These are phyloP conservation scores for Uria aalge DNA, from an alignment of 2,113 vertebrate genomes.

Conservation along the genomic window DNA sequence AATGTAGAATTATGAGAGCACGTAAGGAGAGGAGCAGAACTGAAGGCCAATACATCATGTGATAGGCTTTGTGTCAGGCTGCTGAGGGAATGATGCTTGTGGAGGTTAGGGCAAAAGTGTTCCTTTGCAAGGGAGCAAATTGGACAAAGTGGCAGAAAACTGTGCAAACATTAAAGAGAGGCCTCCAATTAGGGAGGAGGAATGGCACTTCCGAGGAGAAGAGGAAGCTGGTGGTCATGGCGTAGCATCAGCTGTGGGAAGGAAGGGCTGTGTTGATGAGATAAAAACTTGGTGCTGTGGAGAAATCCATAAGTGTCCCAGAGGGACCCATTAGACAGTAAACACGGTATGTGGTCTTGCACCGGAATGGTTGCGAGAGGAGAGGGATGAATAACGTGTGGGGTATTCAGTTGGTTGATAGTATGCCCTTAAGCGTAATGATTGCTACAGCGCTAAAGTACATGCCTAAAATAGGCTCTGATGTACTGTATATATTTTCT, in stretches of 20 bases:
- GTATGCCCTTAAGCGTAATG: background rate
- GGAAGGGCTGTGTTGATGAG: background rate
- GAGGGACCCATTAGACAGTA: slow-evolving; percentile 27
- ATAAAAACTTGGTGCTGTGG: background rate
- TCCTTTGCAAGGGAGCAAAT: background rate
- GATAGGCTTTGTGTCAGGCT: slow-evolving; percentile 51
- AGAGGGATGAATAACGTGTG: background rate
- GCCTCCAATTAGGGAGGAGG: background rate
- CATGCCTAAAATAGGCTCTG: background rate
- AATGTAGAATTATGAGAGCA: slow-evolving; percentile 53
- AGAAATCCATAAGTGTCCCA: background rate
- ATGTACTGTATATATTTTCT: background rate
- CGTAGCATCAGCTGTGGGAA: background rate
- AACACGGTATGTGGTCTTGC: background rate
- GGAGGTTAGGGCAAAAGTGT: background rate
- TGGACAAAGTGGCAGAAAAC: background rate
- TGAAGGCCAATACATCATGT: slow-evolving; percentile 13
- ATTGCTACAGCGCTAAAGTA: background rate
- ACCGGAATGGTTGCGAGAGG: background rate
- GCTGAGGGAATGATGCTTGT: background rate
- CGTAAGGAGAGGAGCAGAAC: background rate
- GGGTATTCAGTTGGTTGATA: background rate
- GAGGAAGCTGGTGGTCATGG: background rate
- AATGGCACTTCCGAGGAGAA: background rate
- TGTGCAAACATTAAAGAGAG: background rate